These are phyloP conservation scores for Trissonchulus sp. DNA, from an alignment of 2,888 invertebrate species.

Conservation along the genomic window DNA sequence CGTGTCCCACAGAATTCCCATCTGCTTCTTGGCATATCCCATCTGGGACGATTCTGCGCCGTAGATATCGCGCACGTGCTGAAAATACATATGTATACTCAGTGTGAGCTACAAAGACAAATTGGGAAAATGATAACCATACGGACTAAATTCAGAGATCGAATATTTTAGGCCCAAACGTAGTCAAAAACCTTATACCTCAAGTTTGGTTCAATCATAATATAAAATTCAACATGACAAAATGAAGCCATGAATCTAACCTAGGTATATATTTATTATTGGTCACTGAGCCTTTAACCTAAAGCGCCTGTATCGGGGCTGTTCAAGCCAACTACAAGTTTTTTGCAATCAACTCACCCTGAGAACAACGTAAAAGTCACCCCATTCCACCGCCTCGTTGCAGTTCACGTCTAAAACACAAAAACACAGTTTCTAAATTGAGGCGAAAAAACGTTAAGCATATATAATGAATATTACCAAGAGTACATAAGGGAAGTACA, in stretches of 20 bases:
- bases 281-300: too few species aligned
- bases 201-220: too few species aligned
- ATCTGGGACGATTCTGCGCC: slow-evolving; percentile 48
- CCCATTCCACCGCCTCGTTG: slow-evolving; percentile 45
- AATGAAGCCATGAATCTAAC: too few species aligned
- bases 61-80: slow-evolving; percentile 49
- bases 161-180: too few species aligned
- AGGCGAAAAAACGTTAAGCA: background rate
- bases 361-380: slow-evolving; percentile 49
- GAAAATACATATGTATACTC: too few species aligned
- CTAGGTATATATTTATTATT: too few species aligned
- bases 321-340: too few species aligned
- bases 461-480: too few species aligned
- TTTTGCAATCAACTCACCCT: slow-evolving; percentile 42
- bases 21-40: slow-evolving; percentile 43
- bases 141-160: background rate
- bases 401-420: slow-evolving; percentile 44
- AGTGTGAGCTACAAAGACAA: background rate
- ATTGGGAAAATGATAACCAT: background rate
- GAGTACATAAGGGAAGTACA: too few species aligned
- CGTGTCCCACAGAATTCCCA: slow-evolving; percentile 48
- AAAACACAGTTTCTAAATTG: background rate
- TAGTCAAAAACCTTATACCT: too few species aligned
- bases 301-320: too few species aligned
- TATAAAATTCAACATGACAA: too few species aligned